Evolutionary conservation across 2,113 vertebrate genomes (phyloP), one percentile per base, ranked within the genome.

Genomic region (Rousettus leschenaultii): DNA sequence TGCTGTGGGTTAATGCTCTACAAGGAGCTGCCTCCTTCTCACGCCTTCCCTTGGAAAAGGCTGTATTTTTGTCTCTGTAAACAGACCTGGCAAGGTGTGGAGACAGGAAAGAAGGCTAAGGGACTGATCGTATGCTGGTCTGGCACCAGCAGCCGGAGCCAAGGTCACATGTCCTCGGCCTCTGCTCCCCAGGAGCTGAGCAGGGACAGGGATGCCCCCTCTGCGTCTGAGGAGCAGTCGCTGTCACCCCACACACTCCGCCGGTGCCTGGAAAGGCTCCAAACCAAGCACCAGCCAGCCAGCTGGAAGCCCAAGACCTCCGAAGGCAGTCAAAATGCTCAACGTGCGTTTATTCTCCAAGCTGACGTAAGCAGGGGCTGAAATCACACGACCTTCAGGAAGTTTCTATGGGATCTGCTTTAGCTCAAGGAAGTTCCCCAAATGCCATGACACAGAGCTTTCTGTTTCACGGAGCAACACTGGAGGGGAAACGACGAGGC

Each of bases 111-210:
- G 16, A 66, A 22, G 57, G 35, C 28, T 18, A 7, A 7, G 28
- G 57, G 43, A 18, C 55, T 3, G 16, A 5, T 4, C 3, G 7
- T 19, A 3, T 11, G 13, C n/a, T 61, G 43, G n/a, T 28, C 19
- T 3, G 71, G 57, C 71, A 35, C 66, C 2, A 2, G 13, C 5
- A n/a, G 63, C 59, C 48, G 21, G 24, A 33, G 10, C 63, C 1
- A 5, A 59, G 18, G 57, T 55, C 43, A n/a, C 45, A 4, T 0
- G 13, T 45, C 18, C 21, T 30, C 8, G 0, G 48, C 13, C 38
- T 55, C 61, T 0, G 0, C 35, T 45, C 7, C 26, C 2, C 18
- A 15, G 38, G 24, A 30, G 6, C 30, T 35, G 22, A 8, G 7
- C 6, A 3, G 45, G 75, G 13, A 33, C 26, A 26, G 13, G 30